phyloP scores from a whole-genome alignment of 1,140 invertebrate species.

The Anoplophora glabripennis region DNA sequence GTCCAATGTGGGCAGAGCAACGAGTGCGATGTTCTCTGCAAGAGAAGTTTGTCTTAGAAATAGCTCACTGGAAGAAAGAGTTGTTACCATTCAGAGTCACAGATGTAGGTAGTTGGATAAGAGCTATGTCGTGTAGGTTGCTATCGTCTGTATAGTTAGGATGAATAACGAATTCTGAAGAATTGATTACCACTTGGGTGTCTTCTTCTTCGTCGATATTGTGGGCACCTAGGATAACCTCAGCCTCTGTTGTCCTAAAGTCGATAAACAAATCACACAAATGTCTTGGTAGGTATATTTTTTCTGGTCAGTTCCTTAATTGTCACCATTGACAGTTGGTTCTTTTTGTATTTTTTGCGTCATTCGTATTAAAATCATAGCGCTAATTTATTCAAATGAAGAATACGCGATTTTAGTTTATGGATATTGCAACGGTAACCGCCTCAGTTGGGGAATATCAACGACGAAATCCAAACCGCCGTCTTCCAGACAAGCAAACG shows the following conservation, averaged over 20 bases:
- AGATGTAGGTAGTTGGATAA: slow-evolving; percentile 52
- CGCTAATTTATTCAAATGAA: neutral
- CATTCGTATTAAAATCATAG: neutral
- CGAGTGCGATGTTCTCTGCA: slow-evolving; percentile 29
- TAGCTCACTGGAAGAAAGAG: neutral
- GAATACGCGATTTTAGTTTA: neutral
- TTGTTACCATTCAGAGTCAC: slow-evolving; percentile 52
- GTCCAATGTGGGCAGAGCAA: slow-evolving; percentile 45
- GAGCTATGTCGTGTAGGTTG: slow-evolving; percentile 56
- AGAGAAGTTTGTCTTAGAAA: slow-evolving; percentile 1
- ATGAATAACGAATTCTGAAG: slow-evolving; percentile 51
- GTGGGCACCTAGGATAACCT: slow-evolving; percentile 53
- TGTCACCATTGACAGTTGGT: neutral
- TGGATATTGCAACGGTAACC: too few species aligned
- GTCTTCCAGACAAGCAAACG: too few species aligned
- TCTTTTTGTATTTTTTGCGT: neutral
- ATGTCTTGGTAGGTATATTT: neutral
- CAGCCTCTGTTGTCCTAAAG: slow-evolving; percentile 19
- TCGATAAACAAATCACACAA: neutral
- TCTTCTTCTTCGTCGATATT: slow-evolving; percentile 50
- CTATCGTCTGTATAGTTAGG: slow-evolving; percentile 49
- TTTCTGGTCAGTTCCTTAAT: neutral
- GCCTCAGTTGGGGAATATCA: too few species aligned
- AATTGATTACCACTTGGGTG: slow-evolving; percentile 42
- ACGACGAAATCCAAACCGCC: too few species aligned